phyloP scores from a whole-genome alignment of 2,888 invertebrate genomes.

The Abrostola tripartita region DNA sequence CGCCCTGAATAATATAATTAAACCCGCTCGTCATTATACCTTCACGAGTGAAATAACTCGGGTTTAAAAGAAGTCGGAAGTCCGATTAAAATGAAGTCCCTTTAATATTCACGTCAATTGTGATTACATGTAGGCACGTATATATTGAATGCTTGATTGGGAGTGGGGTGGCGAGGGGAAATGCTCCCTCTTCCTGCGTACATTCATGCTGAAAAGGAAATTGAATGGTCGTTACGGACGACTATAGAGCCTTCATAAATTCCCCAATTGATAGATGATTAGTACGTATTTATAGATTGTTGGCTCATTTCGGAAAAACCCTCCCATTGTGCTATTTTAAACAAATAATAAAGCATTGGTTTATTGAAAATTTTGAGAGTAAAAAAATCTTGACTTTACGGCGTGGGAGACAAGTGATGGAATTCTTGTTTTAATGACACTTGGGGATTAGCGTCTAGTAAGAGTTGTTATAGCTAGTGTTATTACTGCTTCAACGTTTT shows the following conservation, averaged over 20 bases:
- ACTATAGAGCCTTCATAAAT: slow-evolving; percentile 78
- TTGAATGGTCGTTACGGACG: slow-evolving; percentile 83
- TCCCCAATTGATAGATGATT: slow-evolving; percentile 75
- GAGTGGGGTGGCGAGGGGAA: slow-evolving; percentile 72
- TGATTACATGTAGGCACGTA: slow-evolving; percentile 59
- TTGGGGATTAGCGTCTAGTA: no score
- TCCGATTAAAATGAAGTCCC: slow-evolving; percentile 66
- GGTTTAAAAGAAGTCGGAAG: slow-evolving; percentile 46
- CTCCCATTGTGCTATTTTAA: slow-evolving; percentile 29
- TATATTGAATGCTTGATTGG: slow-evolving; percentile 75
- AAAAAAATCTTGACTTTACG: not conserved
- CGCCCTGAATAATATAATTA: slow-evolving; percentile 29
- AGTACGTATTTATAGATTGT: slow-evolving; percentile 66
- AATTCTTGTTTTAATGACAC: no score
- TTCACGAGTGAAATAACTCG: slow-evolving; percentile 45
- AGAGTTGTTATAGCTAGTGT: no score
- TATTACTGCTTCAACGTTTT: no score
- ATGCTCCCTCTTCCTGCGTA: slow-evolving; percentile 81
- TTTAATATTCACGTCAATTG: slow-evolving; percentile 79
- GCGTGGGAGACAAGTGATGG: no score
- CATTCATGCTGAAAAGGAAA: slow-evolving; percentile 83
- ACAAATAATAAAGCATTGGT: slow-evolving; percentile 14
- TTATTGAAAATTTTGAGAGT: not conserved
- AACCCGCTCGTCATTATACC: slow-evolving; percentile 37
- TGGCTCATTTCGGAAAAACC: slow-evolving; percentile 36